These are phyloP conservation scores for Drosophila koepferae DNA, from an alignment of 2,888 invertebrate genomes.

Conservation along the genomic window DNA sequence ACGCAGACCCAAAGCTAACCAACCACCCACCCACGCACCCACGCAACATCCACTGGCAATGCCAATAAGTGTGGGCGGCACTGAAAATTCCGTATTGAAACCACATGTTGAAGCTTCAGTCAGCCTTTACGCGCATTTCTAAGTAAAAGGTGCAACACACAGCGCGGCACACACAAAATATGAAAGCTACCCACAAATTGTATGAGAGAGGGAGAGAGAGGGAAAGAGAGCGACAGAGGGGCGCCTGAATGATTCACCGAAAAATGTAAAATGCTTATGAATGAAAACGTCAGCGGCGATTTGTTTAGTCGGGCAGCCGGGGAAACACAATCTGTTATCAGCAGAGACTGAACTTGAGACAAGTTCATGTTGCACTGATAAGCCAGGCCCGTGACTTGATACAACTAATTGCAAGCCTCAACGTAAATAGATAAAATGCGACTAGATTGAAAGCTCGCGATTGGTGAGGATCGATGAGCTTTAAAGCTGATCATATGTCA, in stretches of 20 bases:
- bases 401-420: slow-evolving; percentile 4
- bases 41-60: slow-evolving; percentile 26
- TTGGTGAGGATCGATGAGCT: not conserved
- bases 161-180: slow-evolving; percentile 21
- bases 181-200: slow-evolving; percentile 25
- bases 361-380: slow-evolving; percentile 49
- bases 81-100: slow-evolving; percentile 60
- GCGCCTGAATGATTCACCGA: slow-evolving; percentile 68
- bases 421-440: slow-evolving; percentile 1
- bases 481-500: slow-evolving; percentile 3
- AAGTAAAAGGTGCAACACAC: slow-evolving; percentile 66
- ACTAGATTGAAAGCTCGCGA: slow-evolving; percentile 16
- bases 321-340: slow-evolving; percentile 50
- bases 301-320: slow-evolving; percentile 37
- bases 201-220: slow-evolving; percentile 8
- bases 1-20: slow-evolving; percentile 34
- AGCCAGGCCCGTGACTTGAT: slow-evolving; percentile 11
- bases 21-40: not conserved
- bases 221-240: not conserved
- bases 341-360: slow-evolving; percentile 51
- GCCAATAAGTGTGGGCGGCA: slow-evolving; percentile 60
- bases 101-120: slow-evolving; percentile 74
- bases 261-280: slow-evolving; percentile 43
- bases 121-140: slow-evolving; percentile 75
- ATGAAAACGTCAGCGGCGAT: slow-evolving; percentile 44